phyloP scores from a whole-genome alignment of 2,797 vertebrate species.

The Crocodylus rhombifer region DNA sequence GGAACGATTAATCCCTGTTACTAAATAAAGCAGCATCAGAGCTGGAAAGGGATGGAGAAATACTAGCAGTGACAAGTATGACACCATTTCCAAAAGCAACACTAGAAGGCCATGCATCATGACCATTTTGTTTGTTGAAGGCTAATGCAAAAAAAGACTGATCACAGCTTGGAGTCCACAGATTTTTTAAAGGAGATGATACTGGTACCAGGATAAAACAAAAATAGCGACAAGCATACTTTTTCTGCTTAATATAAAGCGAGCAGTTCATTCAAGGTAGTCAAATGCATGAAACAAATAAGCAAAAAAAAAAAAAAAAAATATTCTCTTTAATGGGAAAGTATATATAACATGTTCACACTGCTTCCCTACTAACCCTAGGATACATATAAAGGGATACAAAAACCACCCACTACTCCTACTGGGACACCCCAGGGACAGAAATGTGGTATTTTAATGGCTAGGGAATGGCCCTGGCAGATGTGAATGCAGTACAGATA shows the following conservation, averaged over 20 bases:
- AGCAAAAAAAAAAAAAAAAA: too few relatives aligned
- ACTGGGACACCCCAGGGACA: too few relatives aligned
- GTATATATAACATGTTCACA: too few relatives aligned
- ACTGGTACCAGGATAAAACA: background rate
- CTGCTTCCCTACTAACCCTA: too few relatives aligned
- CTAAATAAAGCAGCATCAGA: constrained; percentile 67
- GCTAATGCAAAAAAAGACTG: background rate
- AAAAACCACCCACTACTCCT: too few relatives aligned
- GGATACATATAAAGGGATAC: too few relatives aligned
- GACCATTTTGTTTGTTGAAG: background rate
- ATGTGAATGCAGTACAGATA: too few relatives aligned
- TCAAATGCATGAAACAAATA: too few relatives aligned
- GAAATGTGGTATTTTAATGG: too few relatives aligned
- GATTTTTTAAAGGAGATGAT: background rate
- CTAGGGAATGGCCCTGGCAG: too few relatives aligned
- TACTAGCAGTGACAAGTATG: constrained; percentile 28
- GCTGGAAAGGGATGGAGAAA: constrained; percentile 37
- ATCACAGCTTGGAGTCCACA: background rate
- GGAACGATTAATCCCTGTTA: constrained; percentile 57
- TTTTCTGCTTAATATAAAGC: background rate
- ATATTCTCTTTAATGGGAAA: too few relatives aligned
- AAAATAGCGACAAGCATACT: background rate
- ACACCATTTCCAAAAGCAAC: constrained; percentile 45
- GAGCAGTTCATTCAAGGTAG: background rate
- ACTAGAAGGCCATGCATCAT: background rate